A percentile compares a stretch with the other conserved stretches of the same genome.
phyloP scores from a whole-genome alignment of 2,113 vertebrate species.

The Lepus timidus region DNA sequence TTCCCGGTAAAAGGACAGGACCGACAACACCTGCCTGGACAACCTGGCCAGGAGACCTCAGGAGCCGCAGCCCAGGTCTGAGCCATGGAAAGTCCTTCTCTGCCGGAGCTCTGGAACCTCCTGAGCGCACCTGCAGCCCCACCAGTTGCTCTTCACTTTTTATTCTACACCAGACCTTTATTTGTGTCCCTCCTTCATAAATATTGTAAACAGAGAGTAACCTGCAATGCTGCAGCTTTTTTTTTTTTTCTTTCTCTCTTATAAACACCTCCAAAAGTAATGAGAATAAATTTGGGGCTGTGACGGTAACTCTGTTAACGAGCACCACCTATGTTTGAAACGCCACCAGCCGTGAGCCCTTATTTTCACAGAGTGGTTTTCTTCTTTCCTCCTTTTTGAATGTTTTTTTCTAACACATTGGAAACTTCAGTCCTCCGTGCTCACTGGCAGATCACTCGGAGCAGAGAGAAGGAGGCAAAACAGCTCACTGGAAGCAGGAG shows the following conservation, averaged over 20 bases:
- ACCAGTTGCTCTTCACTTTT: slow-evolving; percentile 17
- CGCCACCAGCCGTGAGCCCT: not conserved
- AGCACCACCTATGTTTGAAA: not conserved
- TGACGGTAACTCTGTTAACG: slow-evolving; percentile 35
- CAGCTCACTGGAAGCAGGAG: not conserved
- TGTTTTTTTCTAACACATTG: slow-evolving; percentile 30
- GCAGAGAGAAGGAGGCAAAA: slow-evolving; percentile 33
- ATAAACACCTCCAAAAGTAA: not conserved
- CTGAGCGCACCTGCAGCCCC: not conserved
- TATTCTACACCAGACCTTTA: slow-evolving; percentile 41
- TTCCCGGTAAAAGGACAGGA: not conserved
- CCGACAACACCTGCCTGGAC: not conserved
- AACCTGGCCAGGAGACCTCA: not conserved
- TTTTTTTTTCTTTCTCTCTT: not conserved
- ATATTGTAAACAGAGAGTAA: slow-evolving; percentile 36
- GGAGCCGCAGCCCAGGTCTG: not conserved
- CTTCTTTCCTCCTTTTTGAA: not conserved
- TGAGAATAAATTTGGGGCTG: slow-evolving; percentile 1
- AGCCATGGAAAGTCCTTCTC: not conserved
- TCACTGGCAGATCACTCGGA: not conserved
- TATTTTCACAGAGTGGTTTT: slow-evolving; percentile 1
- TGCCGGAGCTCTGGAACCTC: not conserved
- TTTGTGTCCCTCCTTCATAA: not conserved
- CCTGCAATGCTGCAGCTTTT: slow-evolving; percentile 7
- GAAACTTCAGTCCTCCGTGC: slow-evolving; percentile 56